These are phyloP conservation scores for Oasisia sp. DNA, from an alignment of 2,888 invertebrate genomes.

Conservation along the genomic window DNA sequence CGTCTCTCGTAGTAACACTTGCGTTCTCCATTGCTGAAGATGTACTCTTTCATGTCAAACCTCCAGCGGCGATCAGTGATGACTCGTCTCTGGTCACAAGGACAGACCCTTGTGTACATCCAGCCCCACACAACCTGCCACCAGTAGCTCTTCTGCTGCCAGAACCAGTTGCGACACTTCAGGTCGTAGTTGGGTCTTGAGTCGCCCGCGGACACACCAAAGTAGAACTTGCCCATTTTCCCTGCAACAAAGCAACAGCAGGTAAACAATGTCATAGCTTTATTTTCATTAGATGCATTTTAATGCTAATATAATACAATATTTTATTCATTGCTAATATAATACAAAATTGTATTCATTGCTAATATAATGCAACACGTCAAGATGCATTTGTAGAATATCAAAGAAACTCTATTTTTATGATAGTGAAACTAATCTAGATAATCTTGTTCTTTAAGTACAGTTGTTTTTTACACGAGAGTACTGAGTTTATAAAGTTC, in stretches of 20 bases:
- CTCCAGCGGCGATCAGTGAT: neutral
- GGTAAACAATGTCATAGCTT: neutral
- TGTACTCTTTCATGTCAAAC: neutral
- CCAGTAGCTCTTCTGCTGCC: neutral
- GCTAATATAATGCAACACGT: neutral
- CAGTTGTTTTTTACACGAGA: too few species aligned
- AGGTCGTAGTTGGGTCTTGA: conserved; percentile 17
- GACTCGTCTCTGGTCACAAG: neutral
- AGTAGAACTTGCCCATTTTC: neutral
- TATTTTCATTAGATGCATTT: neutral
- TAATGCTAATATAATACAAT: neutral
- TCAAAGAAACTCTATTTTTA: neutral
- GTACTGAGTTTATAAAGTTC: too few species aligned
- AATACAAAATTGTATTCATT: neutral
- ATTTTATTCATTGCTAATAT: neutral
- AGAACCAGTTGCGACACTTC: conserved; percentile 21
- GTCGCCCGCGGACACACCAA: neutral
- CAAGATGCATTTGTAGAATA: neutral
- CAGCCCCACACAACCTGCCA: neutral
- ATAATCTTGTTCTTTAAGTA: too few species aligned
- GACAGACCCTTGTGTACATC: neutral
- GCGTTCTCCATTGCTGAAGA: neutral
- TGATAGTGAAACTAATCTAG: too few species aligned
- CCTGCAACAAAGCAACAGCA: neutral
- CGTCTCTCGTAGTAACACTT: neutral